Base-by-base conservation (phyloP, 2,113 vertebrate genomes). In the Chitala chitala region DNA sequence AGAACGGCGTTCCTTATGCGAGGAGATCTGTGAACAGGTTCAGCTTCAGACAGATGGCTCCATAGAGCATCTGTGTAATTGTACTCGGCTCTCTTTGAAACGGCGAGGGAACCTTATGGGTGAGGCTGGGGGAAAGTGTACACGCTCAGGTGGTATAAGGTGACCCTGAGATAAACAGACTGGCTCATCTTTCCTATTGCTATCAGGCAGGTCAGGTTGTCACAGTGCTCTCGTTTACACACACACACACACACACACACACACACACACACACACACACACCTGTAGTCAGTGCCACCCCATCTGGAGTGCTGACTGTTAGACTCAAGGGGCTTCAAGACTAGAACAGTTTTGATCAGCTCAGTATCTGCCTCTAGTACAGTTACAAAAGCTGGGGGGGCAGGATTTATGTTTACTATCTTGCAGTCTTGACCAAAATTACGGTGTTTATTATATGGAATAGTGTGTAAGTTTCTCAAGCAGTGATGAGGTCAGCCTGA, bases 31-130 rank as follows among this genome's bases (percentile, higher is more conserved):
- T 51, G 46, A 69, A 74, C 10, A 55, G 63, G 24, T 38, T 55
- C 50, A 51, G 58, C 51, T 75, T 66, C 50, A 69, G 40, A 68
- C 73, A 75, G 63, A 68, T 69, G 73, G 51, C 22, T 73, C 53
- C 51, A 44, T 4, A 10, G 50, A 31, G 36, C 58, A 51, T 40
- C 64, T 33, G 53, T 69, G 64, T 69, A 69, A 68, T 75, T 69
- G 24, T 56, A 56, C 15, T 68, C 61, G 13, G 12, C 40, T 15
- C 29, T 33, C 33, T 75, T 75, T 68, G 73, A 68, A 75, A 64
- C 24, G 44, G 64, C 31, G 48, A 4, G 26, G 50, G 50, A 55
- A 48, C 64, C 22, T 48, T 53, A 20, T 64, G 73, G n/a, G 46
- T 58, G 64, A 20, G 44, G 40, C 58, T 6, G 22, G 13, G 63